These are phyloP conservation scores for Embiotoca jacksoni DNA, from an alignment of 2,113 vertebrate genomes.

Conservation along the genomic window DNA sequence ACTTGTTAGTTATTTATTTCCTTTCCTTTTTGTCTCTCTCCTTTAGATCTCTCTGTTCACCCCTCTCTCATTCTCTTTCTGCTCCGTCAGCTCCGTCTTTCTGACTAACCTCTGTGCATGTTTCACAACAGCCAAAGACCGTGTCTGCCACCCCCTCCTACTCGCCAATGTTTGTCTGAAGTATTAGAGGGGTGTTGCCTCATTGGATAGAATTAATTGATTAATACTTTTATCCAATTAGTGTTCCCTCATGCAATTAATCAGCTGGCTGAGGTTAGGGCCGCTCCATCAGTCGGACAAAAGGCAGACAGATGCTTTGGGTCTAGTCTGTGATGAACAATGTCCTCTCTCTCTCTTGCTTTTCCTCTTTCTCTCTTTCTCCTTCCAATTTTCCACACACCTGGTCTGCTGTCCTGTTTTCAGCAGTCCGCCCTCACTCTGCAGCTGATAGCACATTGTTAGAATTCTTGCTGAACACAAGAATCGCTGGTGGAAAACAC, in stretches of 20 bases:
- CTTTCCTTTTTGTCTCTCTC: slow-evolving; percentile 31
- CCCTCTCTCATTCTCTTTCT: slow-evolving; percentile 10
- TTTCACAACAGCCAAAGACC: slow-evolving; percentile 47
- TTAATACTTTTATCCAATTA: slow-evolving; percentile 87
- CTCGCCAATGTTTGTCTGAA: slow-evolving; percentile 81
- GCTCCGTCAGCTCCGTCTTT: slow-evolving; percentile 30
- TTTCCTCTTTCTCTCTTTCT: slow-evolving; percentile 1
- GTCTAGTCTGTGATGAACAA: slow-evolving; percentile 72
- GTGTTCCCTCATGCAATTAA: slow-evolving; percentile 86
- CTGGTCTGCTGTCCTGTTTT: slow-evolving; percentile 62
- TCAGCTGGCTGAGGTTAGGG: slow-evolving; percentile 77
- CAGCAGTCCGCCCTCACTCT: slow-evolving; percentile 44
- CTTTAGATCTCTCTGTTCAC: not conserved
- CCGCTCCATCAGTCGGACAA: slow-evolving; percentile 68
- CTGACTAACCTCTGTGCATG: slow-evolving; percentile 48
- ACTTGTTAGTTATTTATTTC: slow-evolving; percentile 34
- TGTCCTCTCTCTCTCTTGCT: slow-evolving; percentile 46
- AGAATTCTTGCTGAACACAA: slow-evolving; percentile 65
- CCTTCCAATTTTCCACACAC: slow-evolving; percentile 51
- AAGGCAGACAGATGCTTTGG: slow-evolving; percentile 74
- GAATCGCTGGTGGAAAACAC: slow-evolving; percentile 41
- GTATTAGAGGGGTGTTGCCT: slow-evolving; percentile 80
- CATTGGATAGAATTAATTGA: slow-evolving; percentile 85
- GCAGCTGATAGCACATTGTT: slow-evolving; percentile 53
- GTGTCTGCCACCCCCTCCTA: slow-evolving; percentile 26